These are phyloP conservation scores for Tauraco hartlaubi DNA, from an alignment of 2,797 vertebrate species.

Conservation along the genomic window DNA sequence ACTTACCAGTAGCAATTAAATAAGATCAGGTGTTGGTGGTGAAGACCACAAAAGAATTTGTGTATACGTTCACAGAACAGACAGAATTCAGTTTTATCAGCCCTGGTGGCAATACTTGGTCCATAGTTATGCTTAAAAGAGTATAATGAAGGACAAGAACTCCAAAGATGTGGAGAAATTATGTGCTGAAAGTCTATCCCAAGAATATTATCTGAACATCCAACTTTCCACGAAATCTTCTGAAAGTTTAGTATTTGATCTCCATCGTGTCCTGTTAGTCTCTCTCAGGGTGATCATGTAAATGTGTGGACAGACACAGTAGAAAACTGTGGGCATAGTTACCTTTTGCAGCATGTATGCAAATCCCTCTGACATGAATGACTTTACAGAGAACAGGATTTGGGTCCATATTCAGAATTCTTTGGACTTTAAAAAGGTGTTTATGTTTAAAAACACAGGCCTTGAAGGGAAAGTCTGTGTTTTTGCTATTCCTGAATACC, in stretches of 20 bases:
- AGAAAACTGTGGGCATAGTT: neutral
- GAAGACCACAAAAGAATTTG: neutral
- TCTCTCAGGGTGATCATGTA: neutral
- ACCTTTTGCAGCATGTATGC: neutral
- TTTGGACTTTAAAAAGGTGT: neutral
- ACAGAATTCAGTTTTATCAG: neutral
- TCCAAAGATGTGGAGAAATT: neutral
- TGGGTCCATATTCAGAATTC: neutral
- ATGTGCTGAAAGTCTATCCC: neutral
- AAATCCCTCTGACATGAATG: neutral
- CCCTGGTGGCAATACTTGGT: neutral
- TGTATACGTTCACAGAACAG: neutral
- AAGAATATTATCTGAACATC: neutral
- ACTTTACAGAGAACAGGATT: neutral
- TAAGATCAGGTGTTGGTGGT: neutral
- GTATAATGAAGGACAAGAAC: neutral
- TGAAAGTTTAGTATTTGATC: neutral
- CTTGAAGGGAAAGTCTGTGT: neutral
- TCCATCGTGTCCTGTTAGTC: neutral
- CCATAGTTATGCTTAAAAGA: neutral
- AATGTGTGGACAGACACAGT: neutral
- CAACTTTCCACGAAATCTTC: neutral
- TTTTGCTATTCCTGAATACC: neutral
- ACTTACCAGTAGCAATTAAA: neutral
- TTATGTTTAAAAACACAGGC: neutral